Conservation (phyloP, 2,797 vertebrate genomes). For the Scleropages formosus region DNA sequence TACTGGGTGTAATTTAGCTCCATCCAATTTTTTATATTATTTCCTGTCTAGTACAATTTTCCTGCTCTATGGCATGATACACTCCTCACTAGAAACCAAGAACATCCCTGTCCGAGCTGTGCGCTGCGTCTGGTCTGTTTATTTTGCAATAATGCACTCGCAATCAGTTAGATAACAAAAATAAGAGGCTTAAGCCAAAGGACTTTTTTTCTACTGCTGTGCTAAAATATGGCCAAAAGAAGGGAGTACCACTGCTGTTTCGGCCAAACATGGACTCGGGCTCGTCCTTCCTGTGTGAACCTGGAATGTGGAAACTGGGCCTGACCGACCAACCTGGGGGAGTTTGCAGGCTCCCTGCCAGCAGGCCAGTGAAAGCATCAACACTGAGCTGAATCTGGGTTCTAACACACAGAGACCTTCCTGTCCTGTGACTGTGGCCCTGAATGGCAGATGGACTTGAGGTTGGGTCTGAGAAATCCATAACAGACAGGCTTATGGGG, state of each 20-base stretch:
- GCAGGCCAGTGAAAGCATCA: conserved; percentile 4
- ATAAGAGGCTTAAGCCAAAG: background rate
- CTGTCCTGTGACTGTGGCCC: background rate
- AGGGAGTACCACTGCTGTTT: background rate
- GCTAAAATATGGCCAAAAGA: conserved; percentile 5
- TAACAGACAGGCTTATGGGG: too few species aligned
- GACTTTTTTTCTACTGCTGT: background rate
- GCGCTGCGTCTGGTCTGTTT: background rate
- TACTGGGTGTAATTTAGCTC: too few species aligned
- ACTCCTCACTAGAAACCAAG: background rate
- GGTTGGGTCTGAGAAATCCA: too few species aligned
- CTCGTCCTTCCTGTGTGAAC: background rate
- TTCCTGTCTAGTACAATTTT: background rate
- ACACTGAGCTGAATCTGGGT: background rate
- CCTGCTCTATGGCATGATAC: background rate
- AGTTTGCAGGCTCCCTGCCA: conserved; percentile 20
- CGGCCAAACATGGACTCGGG: background rate
- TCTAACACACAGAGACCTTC: background rate
- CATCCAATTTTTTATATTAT: too few species aligned
- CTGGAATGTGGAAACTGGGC: conserved; percentile 6
- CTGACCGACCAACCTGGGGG: conserved; percentile 20
- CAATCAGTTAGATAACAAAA: background rate
- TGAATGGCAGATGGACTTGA: background rate
- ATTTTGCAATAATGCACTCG: background rate
- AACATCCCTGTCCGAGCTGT: background rate